Conservation (phyloP, 2,888 invertebrate species). For the Lochmaea crataegi region DNA sequence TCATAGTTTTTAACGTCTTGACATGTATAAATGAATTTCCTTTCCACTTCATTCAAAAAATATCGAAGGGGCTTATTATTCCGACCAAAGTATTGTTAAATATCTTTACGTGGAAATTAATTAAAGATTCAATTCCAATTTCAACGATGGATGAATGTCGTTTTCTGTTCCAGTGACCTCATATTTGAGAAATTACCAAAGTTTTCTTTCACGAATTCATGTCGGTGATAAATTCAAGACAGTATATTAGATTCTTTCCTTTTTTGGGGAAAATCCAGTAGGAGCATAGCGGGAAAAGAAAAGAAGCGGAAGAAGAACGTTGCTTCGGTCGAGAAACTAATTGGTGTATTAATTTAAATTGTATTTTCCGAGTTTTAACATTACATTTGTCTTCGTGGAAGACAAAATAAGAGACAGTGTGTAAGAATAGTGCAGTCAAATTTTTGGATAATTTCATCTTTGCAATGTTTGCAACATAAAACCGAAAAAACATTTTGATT, state of each 20-base stretch:
- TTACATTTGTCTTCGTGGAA: slow-evolving; percentile 39
- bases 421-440: slow-evolving; percentile 13
- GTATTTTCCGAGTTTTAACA: slow-evolving; percentile 40
- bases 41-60: too few species aligned
- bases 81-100: neutral
- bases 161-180: slow-evolving; percentile 8
- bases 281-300: slow-evolving; percentile 11
- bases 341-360: slow-evolving; percentile 45
- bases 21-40: too few species aligned
- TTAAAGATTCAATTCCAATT: neutral
- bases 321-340: slow-evolving; percentile 36
- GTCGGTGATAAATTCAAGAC: slow-evolving; percentile 18
- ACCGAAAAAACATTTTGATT: neutral
- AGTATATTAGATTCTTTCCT: slow-evolving; percentile 21
- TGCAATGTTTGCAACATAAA: neutral
- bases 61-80: too few species aligned
- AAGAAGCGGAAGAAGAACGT: slow-evolving; percentile 25
- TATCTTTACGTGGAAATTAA: neutral
- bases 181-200: slow-evolving; percentile 5
- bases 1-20: too few species aligned
- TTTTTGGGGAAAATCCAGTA: slow-evolving; percentile 18
- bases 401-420: slow-evolving; percentile 30
- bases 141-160: neutral
- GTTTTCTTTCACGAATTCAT: slow-evolving; percentile 9
- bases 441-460: neutral